phyloP scores from a whole-genome alignment of 2,113 vertebrate species.

The Hippocampus barbouri region DNA sequence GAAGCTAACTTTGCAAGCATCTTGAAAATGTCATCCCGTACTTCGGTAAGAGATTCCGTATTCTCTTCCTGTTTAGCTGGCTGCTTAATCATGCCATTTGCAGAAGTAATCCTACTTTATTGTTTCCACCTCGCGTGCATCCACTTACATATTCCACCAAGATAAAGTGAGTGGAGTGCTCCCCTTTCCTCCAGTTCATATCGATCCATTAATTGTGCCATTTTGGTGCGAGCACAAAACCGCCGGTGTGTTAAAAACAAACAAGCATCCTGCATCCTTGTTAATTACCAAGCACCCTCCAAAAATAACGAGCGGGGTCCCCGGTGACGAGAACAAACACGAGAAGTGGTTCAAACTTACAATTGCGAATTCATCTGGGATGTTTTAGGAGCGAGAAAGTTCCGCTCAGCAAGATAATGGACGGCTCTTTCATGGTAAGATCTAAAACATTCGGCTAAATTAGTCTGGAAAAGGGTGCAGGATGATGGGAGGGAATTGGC shows the following conservation, averaged over 20 bases:
- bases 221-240: constrained; percentile 67
- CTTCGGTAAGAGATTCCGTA: not conserved
- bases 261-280: constrained; percentile 31
- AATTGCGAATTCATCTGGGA: constrained; percentile 15
- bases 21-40: constrained; percentile 6
- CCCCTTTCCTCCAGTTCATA: constrained; percentile 41
- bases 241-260: constrained; percentile 47
- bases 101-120: constrained; percentile 29
- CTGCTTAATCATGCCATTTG: constrained; percentile 34
- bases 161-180: constrained; percentile 52
- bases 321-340: constrained; percentile 32
- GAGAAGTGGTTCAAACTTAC: constrained; percentile 30
- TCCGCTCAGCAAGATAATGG: constrained; percentile 26
- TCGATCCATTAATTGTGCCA: constrained; percentile 69
- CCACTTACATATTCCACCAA: constrained; percentile 51
- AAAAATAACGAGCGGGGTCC: constrained; percentile 47
- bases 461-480: not conserved
- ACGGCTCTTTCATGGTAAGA: constrained; percentile 11
- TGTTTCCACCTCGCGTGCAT: constrained; percentile 7
- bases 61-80: constrained; percentile 9
- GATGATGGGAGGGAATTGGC: not conserved
- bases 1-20: constrained; percentile 2
- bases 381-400: constrained; percentile 26
- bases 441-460: constrained; percentile 30
- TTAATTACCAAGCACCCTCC: constrained; percentile 53